Percentiles rank a stretch among this genome's conserved stretches.
phyloP scores from a whole-genome alignment of 2,888 invertebrate genomes.

The Aphidoletes aphidimyza region DNA sequence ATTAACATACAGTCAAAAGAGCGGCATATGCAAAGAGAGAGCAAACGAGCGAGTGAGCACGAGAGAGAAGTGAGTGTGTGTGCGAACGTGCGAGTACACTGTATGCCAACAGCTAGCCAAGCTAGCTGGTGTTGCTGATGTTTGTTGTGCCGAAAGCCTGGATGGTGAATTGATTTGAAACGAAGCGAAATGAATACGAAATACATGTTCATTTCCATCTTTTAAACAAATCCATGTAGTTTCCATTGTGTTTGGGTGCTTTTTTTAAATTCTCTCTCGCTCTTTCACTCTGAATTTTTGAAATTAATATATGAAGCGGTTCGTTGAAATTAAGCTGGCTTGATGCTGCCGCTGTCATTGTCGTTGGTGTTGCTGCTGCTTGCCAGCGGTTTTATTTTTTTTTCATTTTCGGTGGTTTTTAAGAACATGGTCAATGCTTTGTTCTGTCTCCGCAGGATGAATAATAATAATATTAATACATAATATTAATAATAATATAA shows the following conservation, averaged over 20 bases:
- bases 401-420: slow-evolving; percentile 41
- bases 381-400: not conserved
- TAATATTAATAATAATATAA: slow-evolving; percentile 54
- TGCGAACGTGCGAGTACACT: not conserved
- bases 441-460: slow-evolving; percentile 49
- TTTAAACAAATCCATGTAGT: slow-evolving; percentile 12
- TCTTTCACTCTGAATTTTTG: slow-evolving; percentile 15
- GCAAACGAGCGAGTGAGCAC: not conserved
- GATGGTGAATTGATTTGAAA: slow-evolving; percentile 39
- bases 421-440: slow-evolving; percentile 28
- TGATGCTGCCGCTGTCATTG: slow-evolving; percentile 7
- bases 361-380: too few relatives aligned
- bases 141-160: not conserved
- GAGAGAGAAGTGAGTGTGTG: not conserved
- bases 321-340: slow-evolving; percentile 21
- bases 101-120: too few relatives aligned
- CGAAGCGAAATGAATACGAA: slow-evolving; percentile 31
- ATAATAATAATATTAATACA: slow-evolving; percentile 53
- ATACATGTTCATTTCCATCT: slow-evolving; percentile 10
- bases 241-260: not conserved
- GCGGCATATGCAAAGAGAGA: not conserved
- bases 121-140: too few relatives aligned
- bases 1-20: slow-evolving; percentile 1
- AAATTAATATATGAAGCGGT: too few relatives aligned
- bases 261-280: not conserved